phyloP scores from a whole-genome alignment of 2,888 invertebrate species.

The Synergus laeviventris region DNA sequence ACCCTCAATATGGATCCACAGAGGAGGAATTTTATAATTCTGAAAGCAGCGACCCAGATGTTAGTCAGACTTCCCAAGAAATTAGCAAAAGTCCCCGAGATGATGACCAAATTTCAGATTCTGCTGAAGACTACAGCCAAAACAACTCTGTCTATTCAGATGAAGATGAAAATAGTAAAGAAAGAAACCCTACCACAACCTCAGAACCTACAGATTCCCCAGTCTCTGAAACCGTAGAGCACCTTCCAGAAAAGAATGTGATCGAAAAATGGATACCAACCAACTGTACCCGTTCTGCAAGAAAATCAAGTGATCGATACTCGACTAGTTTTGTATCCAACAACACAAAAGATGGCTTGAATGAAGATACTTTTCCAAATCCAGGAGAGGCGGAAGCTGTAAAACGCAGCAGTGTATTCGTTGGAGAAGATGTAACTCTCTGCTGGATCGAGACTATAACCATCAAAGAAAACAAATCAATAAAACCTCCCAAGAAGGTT shows the following conservation, averaged over 20 bases:
- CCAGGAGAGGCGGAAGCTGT: neutral
- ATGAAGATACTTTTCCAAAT: slow-evolving; percentile 9
- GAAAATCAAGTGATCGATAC: neutral
- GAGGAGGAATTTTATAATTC: neutral
- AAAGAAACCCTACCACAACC: neutral
- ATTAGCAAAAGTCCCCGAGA: neutral
- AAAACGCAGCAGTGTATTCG: slow-evolving; percentile 49
- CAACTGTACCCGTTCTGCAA: neutral
- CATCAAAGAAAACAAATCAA: slow-evolving; percentile 57
- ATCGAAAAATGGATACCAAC: slow-evolving; percentile 10
- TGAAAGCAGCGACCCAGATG: neutral
- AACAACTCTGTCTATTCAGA: neutral
- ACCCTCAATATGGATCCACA: neutral
- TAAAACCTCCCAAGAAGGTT: slow-evolving; percentile 54
- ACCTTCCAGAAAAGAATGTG: neutral
- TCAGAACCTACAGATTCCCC: neutral
- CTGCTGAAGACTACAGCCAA: neutral
- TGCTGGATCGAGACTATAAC: slow-evolving; percentile 63
- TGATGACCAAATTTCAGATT: neutral
- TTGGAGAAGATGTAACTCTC: slow-evolving; percentile 57
- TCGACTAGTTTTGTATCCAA: neutral
- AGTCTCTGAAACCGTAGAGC: neutral
- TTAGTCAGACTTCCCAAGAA: neutral
- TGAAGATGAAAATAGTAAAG: neutral
- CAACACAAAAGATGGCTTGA: neutral